Percentiles rank a stretch among this genome's conserved stretches.
phyloP scores from a whole-genome alignment of 2,888 invertebrate species.

The Drosophila atripex region DNA sequence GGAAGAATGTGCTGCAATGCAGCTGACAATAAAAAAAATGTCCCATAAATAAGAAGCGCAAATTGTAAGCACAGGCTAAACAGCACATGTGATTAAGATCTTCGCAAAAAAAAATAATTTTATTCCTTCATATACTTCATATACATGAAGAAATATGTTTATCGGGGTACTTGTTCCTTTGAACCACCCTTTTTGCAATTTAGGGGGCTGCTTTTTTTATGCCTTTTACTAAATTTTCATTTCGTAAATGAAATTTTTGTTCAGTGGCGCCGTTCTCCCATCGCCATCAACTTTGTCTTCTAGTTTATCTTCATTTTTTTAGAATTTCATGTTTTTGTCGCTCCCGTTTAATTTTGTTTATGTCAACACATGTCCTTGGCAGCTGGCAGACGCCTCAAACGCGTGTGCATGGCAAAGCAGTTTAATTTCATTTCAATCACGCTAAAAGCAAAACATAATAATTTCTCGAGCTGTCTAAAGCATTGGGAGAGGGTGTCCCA shows the following conservation, averaged over 20 bases:
- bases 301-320: conserved; percentile 65
- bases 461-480: conserved; percentile 73
- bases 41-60: conserved; percentile 50
- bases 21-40: conserved; percentile 65
- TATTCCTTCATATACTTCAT: conserved; percentile 2
- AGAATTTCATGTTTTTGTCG: conserved; percentile 18
- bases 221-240: conserved; percentile 72
- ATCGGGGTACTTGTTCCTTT: conserved; percentile 38
- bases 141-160: conserved; percentile 58
- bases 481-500: not conserved
- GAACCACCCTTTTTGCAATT: conserved; percentile 11
- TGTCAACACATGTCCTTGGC: conserved; percentile 74
- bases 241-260: conserved; percentile 72
- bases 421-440: conserved; percentile 79
- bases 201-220: conserved; percentile 41
- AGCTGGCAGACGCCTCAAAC: conserved; percentile 67
- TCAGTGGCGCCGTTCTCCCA: conserved; percentile 22
- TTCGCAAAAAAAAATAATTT: conserved; percentile 20
- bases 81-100: conserved; percentile 62
- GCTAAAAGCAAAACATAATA: conserved; percentile 80
- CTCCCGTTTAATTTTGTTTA: conserved; percentile 37
- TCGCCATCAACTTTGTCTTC: conserved; percentile 46
- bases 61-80: conserved; percentile 29
- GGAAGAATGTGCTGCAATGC: conserved; percentile 50
- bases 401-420: conserved; percentile 65